Conservation (phyloP, 2,113 vertebrate species). For the Abramis brama region DNA sequence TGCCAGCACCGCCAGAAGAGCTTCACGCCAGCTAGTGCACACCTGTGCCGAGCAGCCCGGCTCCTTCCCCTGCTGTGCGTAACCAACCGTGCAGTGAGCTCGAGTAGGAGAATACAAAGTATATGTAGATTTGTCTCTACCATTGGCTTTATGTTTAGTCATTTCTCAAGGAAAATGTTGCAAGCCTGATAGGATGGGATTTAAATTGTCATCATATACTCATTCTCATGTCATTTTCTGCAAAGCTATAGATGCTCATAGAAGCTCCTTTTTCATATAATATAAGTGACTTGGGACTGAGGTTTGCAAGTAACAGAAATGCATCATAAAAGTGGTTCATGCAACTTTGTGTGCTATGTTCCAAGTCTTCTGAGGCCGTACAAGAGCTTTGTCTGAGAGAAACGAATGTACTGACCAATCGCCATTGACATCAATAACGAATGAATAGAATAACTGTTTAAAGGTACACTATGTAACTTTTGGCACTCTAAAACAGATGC, state of each 20-base stretch:
- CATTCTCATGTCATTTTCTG: background rate
- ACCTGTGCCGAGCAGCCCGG: conserved; percentile 30
- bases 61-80: conserved; percentile 12
- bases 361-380: background rate
- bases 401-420: background rate
- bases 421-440: background rate
- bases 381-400: background rate
- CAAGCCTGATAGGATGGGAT: background rate
- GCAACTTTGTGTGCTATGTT: background rate
- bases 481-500: background rate
- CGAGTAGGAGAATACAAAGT: conserved; percentile 18
- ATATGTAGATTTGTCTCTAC: conserved; percentile 13
- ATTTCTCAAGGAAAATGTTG: conserved; percentile 7
- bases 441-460: background rate
- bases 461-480: too few species aligned
- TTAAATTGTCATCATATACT: background rate
- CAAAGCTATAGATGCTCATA: background rate
- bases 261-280: background rate
- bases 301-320: background rate
- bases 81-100: conserved; percentile 20
- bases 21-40: background rate
- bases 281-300: background rate
- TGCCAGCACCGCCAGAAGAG: background rate
- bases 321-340: background rate
- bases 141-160: background rate